Evolutionary conservation across 2,888 invertebrate genomes (phyloP).

Genomic region (Polydesmus complanatus): DNA sequence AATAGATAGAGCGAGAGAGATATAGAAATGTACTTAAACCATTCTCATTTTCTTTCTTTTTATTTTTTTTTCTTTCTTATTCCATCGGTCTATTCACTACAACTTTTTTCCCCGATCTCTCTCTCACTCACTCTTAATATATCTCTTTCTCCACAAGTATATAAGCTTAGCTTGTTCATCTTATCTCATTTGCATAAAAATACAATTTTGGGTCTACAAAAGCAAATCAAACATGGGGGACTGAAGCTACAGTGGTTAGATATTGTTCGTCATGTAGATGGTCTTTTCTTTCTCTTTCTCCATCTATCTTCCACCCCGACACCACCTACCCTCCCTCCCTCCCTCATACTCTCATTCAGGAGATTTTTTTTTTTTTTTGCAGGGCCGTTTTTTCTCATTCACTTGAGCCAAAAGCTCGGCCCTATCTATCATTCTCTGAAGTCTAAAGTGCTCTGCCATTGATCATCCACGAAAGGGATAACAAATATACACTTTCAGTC

Average conservation of each 20-base stretch:
- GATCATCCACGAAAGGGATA: too few species aligned
- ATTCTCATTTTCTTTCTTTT: too few species aligned
- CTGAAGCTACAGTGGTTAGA: not conserved
- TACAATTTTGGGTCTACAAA: slow-evolving; percentile 13
- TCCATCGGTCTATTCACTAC: too few species aligned
- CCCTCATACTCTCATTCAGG: not conserved
- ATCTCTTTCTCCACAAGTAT: too few species aligned
- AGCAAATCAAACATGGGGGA: slow-evolving; percentile 11
- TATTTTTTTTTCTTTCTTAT: too few species aligned
- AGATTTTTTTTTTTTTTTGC: not conserved
- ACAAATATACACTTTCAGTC: too few species aligned
- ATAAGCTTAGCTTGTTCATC: too few species aligned
- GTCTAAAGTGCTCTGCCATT: not conserved
- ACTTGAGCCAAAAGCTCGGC: not conserved
- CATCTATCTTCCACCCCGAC: not conserved
- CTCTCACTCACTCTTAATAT: too few species aligned
- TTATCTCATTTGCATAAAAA: slow-evolving; percentile 15
- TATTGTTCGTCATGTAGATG: not conserved
- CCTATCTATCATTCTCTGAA: not conserved
- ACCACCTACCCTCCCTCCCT: not conserved
- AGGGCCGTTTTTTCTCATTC: not conserved
- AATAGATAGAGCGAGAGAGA: too few species aligned
- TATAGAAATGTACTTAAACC: too few species aligned
- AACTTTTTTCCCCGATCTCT: too few species aligned
- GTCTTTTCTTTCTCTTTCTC: not conserved